These are phyloP conservation scores for Molossus molossus DNA, from an alignment of 2,797 vertebrate species.

Conservation along the genomic window DNA sequence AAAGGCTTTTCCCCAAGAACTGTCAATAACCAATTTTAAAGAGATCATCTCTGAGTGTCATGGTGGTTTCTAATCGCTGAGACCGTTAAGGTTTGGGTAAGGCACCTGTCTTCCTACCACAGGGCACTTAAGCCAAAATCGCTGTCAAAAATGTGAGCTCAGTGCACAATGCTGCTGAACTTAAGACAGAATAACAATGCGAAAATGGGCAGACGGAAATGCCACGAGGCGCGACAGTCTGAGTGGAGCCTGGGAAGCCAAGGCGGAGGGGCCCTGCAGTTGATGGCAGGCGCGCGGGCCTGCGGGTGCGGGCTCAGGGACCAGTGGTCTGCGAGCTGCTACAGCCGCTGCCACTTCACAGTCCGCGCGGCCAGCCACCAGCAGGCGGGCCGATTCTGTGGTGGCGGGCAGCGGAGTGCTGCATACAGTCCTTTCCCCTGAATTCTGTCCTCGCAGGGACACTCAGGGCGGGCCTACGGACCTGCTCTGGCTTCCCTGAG, in stretches of 20 bases:
- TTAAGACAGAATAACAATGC: neutral
- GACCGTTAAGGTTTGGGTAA: slow-evolving; percentile 1
- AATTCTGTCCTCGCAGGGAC: neutral
- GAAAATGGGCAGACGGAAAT: neutral
- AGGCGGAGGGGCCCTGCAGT: neutral
- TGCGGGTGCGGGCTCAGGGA: neutral
- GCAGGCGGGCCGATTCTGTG: neutral
- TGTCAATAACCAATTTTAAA: slow-evolving; percentile 21
- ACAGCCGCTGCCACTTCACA: neutral
- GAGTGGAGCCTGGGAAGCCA: neutral
- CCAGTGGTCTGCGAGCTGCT: too few relatives aligned
- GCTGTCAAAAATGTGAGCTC: slow-evolving; percentile 1
- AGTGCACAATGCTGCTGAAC: neutral
- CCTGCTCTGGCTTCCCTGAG: neutral
- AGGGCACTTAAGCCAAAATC: neutral
- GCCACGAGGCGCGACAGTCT: neutral
- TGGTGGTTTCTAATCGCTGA: neutral
- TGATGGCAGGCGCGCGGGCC: fast-evolving
- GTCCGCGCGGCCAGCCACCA: neutral
- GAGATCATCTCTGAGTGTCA: neutral
- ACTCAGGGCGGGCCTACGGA: neutral
- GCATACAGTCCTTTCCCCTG: neutral
- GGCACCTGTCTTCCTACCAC: neutral
- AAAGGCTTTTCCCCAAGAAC: neutral
- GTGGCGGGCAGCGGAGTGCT: neutral